Evolutionary conservation across 2,888 invertebrate genomes (phyloP).

Genomic region (Tolmerus cingulatus): DNA sequence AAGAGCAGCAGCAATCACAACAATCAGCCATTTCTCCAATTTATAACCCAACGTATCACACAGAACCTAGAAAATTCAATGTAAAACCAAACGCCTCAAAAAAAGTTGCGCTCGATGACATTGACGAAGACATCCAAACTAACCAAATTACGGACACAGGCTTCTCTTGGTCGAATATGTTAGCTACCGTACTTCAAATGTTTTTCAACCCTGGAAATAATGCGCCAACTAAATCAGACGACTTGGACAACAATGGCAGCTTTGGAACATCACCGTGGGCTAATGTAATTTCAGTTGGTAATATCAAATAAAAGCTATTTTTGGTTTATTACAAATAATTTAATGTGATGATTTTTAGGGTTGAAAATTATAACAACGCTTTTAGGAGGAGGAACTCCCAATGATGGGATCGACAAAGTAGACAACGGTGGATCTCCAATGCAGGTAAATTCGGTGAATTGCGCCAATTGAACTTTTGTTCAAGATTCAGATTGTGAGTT

Average conservation of each 20-base stretch:
- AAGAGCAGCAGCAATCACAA: conserved; percentile 49
- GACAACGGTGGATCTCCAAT: conserved; percentile 87
- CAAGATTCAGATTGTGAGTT: neutral
- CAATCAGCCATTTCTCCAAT: conserved; percentile 53
- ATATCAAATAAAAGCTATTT: neutral
- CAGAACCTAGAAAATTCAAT: conserved; percentile 80
- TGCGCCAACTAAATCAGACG: conserved; percentile 81
- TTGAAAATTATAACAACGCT: conserved; percentile 85
- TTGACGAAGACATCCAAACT: conserved; percentile 82
- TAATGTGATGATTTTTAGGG: conserved; percentile 58
- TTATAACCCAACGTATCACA: conserved; percentile 55
- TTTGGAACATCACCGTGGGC: conserved; percentile 85
- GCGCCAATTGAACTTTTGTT: neutral
- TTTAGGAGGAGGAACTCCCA: conserved; percentile 77
- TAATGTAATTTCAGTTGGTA: conserved; percentile 80
- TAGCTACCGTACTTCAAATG: conserved; percentile 88
- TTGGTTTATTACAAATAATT: neutral
- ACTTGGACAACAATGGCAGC: conserved; percentile 70
- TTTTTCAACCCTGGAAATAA: conserved; percentile 71
- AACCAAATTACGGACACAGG: conserved; percentile 80
- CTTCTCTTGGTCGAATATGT: conserved; percentile 88
- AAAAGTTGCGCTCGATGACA: conserved; percentile 82
- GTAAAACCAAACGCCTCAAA: conserved; percentile 90
- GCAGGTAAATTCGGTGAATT: conserved; percentile 72
- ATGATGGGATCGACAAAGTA: conserved; percentile 88